phyloP scores from a whole-genome alignment of 1,140 invertebrate genomes.

The Lasaia peninsularis region DNA sequence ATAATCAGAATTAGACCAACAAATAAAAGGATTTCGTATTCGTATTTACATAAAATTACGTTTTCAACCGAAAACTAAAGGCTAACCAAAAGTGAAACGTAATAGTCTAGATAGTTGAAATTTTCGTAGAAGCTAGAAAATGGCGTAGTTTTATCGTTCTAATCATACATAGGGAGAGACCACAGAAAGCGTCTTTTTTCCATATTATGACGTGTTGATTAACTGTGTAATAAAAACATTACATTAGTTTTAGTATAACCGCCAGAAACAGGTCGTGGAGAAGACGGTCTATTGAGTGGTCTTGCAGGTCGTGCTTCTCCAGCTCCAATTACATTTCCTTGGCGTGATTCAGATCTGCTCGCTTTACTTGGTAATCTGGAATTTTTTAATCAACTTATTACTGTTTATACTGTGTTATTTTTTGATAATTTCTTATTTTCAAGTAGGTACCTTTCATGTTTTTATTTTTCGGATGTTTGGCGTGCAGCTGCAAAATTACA shows the following conservation, averaged over 20 bases:
- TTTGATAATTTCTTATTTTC: conserved; percentile 33
- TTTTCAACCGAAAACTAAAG: no score
- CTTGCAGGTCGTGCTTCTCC: conserved; percentile 39
- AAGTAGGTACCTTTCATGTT: conserved; percentile 40
- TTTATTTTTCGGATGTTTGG: conserved; percentile 41
- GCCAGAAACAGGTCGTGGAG: conserved; percentile 22
- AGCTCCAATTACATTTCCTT: conserved; percentile 31
- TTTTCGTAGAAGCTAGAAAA: no score
- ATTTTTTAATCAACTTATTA: background rate
- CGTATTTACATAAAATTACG: no score
- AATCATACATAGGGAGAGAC: no score
- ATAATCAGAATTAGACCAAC: no score
- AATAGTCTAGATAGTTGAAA: no score
- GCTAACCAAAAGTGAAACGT: no score
- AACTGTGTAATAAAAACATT: no score
- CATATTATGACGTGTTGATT: no score
- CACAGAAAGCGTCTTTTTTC: no score
- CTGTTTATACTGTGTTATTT: conserved; percentile 14
- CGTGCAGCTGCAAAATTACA: conserved; percentile 41
- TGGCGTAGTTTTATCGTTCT: no score
- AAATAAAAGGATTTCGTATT: no score
- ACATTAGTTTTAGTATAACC: conserved; percentile 22
- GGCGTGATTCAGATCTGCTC: conserved; percentile 27
- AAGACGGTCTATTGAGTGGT: conserved; percentile 22
- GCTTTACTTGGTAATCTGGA: conserved; percentile 27